Evolutionary conservation across 2,888 invertebrate genomes (phyloP).

Genomic region (Tiliacea citrago): DNA sequence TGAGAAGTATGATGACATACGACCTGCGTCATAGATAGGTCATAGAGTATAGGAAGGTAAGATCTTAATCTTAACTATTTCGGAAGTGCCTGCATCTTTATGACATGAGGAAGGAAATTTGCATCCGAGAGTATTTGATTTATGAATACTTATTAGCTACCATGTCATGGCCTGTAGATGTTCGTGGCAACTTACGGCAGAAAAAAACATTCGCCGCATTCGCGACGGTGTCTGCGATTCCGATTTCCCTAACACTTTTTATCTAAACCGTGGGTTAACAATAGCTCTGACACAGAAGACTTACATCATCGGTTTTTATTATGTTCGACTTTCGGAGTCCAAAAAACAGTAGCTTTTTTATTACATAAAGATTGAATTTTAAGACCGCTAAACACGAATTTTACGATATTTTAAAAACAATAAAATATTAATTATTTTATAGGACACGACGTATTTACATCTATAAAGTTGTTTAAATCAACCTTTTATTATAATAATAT

Average conservation of each 20-base stretch:
- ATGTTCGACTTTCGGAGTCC: slow-evolving; percentile 30
- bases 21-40: slow-evolving; percentile 8
- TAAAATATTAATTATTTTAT: slow-evolving; percentile 27
- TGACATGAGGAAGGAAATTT: slow-evolving; percentile 49
- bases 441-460: slow-evolving; percentile 15
- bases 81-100: slow-evolving; percentile 37
- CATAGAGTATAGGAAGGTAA: slow-evolving; percentile 25
- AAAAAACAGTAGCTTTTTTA: slow-evolving; percentile 31
- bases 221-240: slow-evolving; percentile 21
- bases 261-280: slow-evolving; percentile 26
- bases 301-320: slow-evolving; percentile 49
- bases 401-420: not conserved
- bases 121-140: slow-evolving; percentile 29
- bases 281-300: slow-evolving; percentile 19
- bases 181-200: slow-evolving; percentile 17
- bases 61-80: slow-evolving; percentile 26
- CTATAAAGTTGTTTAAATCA: slow-evolving; percentile 7
- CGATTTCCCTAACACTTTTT: slow-evolving; percentile 50
- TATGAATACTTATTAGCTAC: slow-evolving; percentile 38
- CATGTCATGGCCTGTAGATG: slow-evolving; percentile 20
- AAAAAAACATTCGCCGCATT: slow-evolving; percentile 25
- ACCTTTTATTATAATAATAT: slow-evolving; percentile 33
- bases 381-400: not conserved
- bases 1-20: no score
- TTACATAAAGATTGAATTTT: slow-evolving; percentile 19